Conservation (phyloP, 2,113 vertebrate genomes). For the Bubalus kerabau region DNA sequence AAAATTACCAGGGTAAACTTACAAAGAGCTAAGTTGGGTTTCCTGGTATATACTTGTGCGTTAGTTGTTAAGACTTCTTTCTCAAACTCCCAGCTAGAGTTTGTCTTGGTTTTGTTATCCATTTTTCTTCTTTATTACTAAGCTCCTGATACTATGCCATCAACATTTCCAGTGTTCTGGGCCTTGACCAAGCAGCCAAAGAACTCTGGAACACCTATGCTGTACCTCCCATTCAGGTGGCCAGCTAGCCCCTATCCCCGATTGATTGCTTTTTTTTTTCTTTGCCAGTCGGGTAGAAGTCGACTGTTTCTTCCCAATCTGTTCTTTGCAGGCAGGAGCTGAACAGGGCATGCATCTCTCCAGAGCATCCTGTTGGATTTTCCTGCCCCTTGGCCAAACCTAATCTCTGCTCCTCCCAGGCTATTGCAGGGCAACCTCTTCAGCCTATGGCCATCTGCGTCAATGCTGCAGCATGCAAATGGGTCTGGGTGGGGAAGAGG, state of each 20-base stretch:
- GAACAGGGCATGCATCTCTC: background rate
- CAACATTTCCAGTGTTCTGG: background rate
- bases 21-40: background rate
- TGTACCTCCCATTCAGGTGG: background rate
- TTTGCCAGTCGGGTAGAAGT: background rate
- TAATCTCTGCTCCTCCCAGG: background rate
- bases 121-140: background rate
- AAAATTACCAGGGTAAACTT: too few relatives aligned
- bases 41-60: background rate
- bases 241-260: background rate
- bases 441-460: background rate
- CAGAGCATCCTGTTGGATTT: background rate
- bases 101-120: background rate
- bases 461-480: accelerated
- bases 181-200: background rate
- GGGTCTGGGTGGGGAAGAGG: background rate
- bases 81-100: background rate
- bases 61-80: background rate
- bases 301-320: background rate
- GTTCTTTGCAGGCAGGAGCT: background rate
- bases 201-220: background rate
- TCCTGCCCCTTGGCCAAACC: background rate
- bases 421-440: background rate
- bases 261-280: background rate
- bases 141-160: background rate